phyloP scores from a whole-genome alignment of 1,140 invertebrate genomes.

The Daktulosphaira vitifoliae region DNA sequence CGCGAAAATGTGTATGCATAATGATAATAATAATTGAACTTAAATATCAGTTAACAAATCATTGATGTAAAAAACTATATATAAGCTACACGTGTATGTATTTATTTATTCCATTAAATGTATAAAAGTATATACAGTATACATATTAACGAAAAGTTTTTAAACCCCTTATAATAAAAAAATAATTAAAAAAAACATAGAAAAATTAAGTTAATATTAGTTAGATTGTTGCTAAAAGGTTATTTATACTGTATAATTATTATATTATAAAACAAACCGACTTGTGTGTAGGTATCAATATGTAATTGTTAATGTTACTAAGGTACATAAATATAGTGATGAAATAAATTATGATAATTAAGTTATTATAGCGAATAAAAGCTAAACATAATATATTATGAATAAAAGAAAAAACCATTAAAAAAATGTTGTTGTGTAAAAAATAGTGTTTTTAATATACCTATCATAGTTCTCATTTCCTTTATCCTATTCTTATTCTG shows the following conservation, averaged over 20 bases:
- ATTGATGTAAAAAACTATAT: background rate
- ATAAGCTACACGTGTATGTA: conserved; percentile 4
- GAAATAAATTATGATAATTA: conserved; percentile 21
- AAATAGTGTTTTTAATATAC: conserved; percentile 19
- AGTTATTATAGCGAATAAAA: conserved; percentile 33
- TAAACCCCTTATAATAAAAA: background rate
- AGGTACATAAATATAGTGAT: conserved; percentile 30
- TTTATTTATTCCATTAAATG: background rate
- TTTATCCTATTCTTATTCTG: no score
- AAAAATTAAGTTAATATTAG: conserved; percentile 24
- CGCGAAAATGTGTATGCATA: no score
- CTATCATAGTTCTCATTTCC: no score
- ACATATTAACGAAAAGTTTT: no score
- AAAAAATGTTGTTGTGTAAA: conserved; percentile 31
- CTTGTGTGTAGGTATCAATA: conserved; percentile 27
- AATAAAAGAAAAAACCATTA: conserved; percentile 20
- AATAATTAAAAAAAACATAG: background rate
- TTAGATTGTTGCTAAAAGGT: conserved; percentile 31
- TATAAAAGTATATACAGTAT: background rate
- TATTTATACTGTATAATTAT: conserved; percentile 28
- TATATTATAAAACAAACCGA: conserved; percentile 20
- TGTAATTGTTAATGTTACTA: conserved; percentile 32
- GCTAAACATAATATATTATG: conserved; percentile 29
- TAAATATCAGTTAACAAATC: no score
- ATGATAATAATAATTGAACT: no score